phyloP scores from a whole-genome alignment of 2,113 vertebrate species.

The Oreocharis arfaki region DNA sequence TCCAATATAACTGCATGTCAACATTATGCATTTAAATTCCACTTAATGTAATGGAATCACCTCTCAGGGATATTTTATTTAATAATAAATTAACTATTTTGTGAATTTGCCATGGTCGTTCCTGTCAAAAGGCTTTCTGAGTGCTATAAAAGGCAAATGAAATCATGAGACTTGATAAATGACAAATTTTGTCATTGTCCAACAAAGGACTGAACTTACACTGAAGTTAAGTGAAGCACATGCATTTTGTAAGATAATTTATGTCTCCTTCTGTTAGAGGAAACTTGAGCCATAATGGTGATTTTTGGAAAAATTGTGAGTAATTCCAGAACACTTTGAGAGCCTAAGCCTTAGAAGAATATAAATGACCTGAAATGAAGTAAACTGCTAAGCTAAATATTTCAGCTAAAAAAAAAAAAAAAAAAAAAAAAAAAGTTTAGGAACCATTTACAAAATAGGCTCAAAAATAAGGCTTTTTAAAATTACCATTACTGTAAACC shows the following conservation, averaged over 20 bases:
- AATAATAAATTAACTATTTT: neutral
- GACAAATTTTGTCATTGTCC: neutral
- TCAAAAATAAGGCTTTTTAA: neutral
- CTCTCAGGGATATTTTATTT: neutral
- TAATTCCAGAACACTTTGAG: neutral
- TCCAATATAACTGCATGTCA: neutral
- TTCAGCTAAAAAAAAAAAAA: neutral
- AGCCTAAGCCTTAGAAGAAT: neutral
- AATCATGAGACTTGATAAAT: neutral
- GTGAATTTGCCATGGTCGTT: neutral
- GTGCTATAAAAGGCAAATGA: neutral
- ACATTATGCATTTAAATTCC: neutral
- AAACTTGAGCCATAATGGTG: neutral
- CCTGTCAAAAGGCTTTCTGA: neutral
- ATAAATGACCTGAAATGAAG: neutral
- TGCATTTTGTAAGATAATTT: neutral
- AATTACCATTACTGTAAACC: neutral
- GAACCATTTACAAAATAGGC: no score
- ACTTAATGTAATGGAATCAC: neutral
- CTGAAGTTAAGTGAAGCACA: neutral
- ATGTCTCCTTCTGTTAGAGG: neutral
- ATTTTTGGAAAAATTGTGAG: neutral
- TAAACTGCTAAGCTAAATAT: neutral
- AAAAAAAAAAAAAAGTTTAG: no score
- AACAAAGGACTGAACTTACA: neutral